Evolutionary conservation across 2,888 invertebrate species (phyloP), one percentile per base, ranked within the genome.

Genomic region (Tribolium freemani): DNA sequence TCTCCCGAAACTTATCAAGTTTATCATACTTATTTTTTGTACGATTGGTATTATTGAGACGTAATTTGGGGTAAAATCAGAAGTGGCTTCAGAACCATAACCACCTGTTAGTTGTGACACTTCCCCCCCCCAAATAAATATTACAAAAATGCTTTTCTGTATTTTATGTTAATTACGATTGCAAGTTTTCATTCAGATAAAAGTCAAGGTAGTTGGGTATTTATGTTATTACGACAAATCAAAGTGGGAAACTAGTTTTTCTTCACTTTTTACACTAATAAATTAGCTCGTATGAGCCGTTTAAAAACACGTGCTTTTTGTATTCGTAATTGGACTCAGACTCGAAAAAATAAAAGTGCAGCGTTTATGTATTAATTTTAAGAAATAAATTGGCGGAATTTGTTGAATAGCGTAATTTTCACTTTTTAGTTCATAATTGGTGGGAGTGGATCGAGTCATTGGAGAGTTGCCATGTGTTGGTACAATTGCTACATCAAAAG

Each of bases 151-250:
- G 61, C 45, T 72, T 72, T 75, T 64, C 70, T 67, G 67, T 69
- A 73, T 66, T 16, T 75, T 71, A 71, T 73, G 72, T 56, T 69
- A 76, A 74, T 74, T 60, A 64, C 31, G 26, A 31, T 69, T 74
- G 68, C 73, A 71, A 73, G 73, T 75, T 77, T 72, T 77, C 73
- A 76, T 74, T 77, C 68, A 70, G 73, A 70, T 77, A 77, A 76
- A 77, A 77, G 77, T 77, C 77, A 77, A 77, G 77, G 77, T 60
- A 71, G 75, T 70, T 74, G 69, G 16, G 73, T 71, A 75, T 74
- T 73, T 72, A 73, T 67, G 57, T 66, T 73, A 69, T 75, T 72
- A 67, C 69, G 72, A 72, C 51, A 69, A 63, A 69, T 56, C 48
- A 56, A 72, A 61, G 54, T 61, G 69, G 60, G 16, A 66, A 73